phyloP scores from a whole-genome alignment of 2,888 invertebrate species.

The Sicus ferrugineus region DNA sequence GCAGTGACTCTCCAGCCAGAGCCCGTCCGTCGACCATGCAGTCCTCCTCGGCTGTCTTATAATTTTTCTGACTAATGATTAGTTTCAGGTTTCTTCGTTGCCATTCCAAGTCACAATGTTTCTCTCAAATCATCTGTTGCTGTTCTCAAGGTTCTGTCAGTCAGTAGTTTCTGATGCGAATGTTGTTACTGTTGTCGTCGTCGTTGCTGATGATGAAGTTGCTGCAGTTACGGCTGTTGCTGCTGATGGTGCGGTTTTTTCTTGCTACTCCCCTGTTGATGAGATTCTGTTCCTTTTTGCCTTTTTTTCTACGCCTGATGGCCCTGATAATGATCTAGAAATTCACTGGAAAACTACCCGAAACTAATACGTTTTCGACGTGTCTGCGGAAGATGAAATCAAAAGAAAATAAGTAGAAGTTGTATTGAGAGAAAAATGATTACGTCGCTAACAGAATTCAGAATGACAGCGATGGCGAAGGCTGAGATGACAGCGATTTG shows the following conservation, averaged over 20 bases:
- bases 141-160: background rate
- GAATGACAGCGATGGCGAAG: background rate
- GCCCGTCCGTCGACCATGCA: background rate
- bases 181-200: background rate
- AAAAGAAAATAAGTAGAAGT: background rate
- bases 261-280: background rate
- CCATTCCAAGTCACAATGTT: background rate
- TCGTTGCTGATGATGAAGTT: background rate
- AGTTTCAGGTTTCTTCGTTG: slow-evolving; percentile 14
- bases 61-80: slow-evolving; percentile 14
- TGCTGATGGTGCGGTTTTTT: background rate
- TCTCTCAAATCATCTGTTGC: slow-evolving; percentile 16
- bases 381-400: slow-evolving; percentile 42
- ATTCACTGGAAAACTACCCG: slow-evolving; percentile 35
- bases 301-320: slow-evolving; percentile 9
- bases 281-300: background rate
- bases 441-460: background rate
- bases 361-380: slow-evolving; percentile 34
- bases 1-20: background rate
- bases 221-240: background rate
- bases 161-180: background rate
- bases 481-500: background rate
- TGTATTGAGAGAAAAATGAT: background rate
- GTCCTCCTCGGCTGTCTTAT: too few relatives aligned
- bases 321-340: slow-evolving; percentile 30